Conservation (phyloP, 1,140 invertebrate species). For the Pectinophora gossypiella region DNA sequence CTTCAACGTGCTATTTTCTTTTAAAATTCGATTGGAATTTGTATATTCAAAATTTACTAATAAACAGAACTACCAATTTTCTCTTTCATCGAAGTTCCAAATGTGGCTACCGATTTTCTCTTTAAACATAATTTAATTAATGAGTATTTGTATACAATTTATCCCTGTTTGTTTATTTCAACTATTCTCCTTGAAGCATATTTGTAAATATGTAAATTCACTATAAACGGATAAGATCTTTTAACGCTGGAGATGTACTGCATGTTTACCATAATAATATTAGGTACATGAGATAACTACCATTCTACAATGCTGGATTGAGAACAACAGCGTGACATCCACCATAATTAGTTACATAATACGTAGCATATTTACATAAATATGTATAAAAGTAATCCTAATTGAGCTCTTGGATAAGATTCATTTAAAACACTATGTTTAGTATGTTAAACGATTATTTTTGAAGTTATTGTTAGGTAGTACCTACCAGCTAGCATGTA, state of each 20-base stretch:
- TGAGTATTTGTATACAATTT: too few species aligned
- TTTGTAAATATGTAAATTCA: constrained; percentile 50
- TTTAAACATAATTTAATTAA: too few species aligned
- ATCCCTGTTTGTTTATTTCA: too few species aligned
- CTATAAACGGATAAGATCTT: constrained; percentile 11
- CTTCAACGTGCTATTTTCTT: too few species aligned
- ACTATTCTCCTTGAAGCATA: constrained; percentile 14
- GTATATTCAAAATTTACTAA: too few species aligned
- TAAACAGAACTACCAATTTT: too few species aligned
- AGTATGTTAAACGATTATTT: constrained; percentile 10
- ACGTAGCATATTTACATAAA: constrained; percentile 24
- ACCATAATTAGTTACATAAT: background rate
- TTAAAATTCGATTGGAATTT: too few species aligned
- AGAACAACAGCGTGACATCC: background rate
- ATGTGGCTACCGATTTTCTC: too few species aligned
- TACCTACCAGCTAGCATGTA: constrained; percentile 19
- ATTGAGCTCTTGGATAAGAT: constrained; percentile 4
- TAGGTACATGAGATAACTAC: too few species aligned
- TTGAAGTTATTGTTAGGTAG: constrained; percentile 18
- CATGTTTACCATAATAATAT: too few species aligned
- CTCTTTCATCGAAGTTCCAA: background rate
- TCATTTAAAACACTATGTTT: constrained; percentile 6
- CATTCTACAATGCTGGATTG: too few species aligned
- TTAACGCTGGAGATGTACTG: constrained; percentile 6
- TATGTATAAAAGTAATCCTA: constrained; percentile 9